Conservation (phyloP, 2,113 vertebrate species). For the Girardinichthys multiradiatus region DNA sequence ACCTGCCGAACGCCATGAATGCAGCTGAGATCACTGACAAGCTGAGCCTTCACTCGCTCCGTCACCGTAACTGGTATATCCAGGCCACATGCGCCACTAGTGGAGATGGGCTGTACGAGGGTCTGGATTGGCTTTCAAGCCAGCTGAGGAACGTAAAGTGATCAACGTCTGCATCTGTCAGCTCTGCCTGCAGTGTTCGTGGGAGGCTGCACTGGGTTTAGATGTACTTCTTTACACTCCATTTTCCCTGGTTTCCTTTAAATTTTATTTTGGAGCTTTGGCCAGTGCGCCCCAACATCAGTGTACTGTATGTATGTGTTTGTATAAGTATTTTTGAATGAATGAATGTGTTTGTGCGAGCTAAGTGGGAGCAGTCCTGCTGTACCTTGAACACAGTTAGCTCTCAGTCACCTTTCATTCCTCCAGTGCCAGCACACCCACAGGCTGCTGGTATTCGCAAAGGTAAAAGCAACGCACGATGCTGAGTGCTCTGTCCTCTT, state of each 20-base stretch:
- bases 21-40: slow-evolving; percentile 86
- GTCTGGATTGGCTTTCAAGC: slow-evolving; percentile 86
- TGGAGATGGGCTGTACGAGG: slow-evolving; percentile 86
- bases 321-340: slow-evolving; percentile 34
- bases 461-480: slow-evolving; percentile 52
- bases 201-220: slow-evolving; percentile 50
- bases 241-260: slow-evolving; percentile 17
- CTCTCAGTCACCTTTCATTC: slow-evolving; percentile 39
- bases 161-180: slow-evolving; percentile 61
- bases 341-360: slow-evolving; percentile 25
- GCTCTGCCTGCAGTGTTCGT: slow-evolving; percentile 51
- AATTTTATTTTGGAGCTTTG: slow-evolving; percentile 42
- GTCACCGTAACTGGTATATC: slow-evolving; percentile 83
- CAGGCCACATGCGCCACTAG: slow-evolving; percentile 86
- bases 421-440: slow-evolving; percentile 30
- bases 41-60: slow-evolving; percentile 78
- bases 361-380: slow-evolving; percentile 73
- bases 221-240: slow-evolving; percentile 27
- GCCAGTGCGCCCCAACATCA: slow-evolving; percentile 57
- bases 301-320: slow-evolving; percentile 57
- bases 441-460: slow-evolving; percentile 48
- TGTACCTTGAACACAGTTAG: slow-evolving; percentile 74
- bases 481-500: slow-evolving; percentile 35
- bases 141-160: slow-evolving; percentile 84
- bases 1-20: slow-evolving; percentile 86